phyloP scores from a whole-genome alignment of 2,888 invertebrate species.

The Drosophila longiperda region DNA sequence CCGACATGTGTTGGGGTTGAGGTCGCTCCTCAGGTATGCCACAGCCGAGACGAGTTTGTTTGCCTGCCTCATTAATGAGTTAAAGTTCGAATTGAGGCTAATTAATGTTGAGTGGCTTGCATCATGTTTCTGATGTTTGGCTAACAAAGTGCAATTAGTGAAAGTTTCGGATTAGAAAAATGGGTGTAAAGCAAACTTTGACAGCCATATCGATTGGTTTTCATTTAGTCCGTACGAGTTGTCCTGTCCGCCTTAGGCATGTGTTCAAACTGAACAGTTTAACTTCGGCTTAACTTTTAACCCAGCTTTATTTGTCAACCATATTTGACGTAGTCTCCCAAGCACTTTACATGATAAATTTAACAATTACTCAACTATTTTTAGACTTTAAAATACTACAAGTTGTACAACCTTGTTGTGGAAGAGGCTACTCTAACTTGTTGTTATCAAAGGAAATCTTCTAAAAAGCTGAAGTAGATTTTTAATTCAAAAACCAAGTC shows the following conservation, averaged over 20 bases:
- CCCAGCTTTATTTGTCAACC: background rate
- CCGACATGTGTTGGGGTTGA: slow-evolving; percentile 19
- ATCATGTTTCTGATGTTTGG: slow-evolving; percentile 48
- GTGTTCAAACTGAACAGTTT: background rate
- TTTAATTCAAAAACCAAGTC: background rate
- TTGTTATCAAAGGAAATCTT: background rate
- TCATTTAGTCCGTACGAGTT: background rate
- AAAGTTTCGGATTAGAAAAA: slow-evolving; percentile 60
- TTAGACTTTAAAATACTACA: background rate
- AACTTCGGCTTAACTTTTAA: background rate
- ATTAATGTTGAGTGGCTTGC: slow-evolving; percentile 75
- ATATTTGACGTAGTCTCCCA: background rate
- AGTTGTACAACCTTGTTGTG: background rate
- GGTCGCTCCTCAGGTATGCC: slow-evolving; percentile 26
- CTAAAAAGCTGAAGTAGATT: background rate
- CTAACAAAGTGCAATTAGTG: slow-evolving; percentile 77
- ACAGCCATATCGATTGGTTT: slow-evolving; percentile 26
- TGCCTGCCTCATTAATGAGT: slow-evolving; percentile 77
- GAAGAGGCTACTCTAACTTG: background rate
- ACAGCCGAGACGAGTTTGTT: slow-evolving; percentile 55
- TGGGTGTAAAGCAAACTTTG: slow-evolving; percentile 19
- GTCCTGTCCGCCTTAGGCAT: background rate
- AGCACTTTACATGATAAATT: background rate
- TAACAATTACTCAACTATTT: background rate
- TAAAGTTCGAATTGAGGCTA: slow-evolving; percentile 75